A percentile compares a stretch with the other conserved stretches of the same genome.
Conservation (phyloP, 2,113 vertebrate genomes). For the Raja brachyura region DNA sequence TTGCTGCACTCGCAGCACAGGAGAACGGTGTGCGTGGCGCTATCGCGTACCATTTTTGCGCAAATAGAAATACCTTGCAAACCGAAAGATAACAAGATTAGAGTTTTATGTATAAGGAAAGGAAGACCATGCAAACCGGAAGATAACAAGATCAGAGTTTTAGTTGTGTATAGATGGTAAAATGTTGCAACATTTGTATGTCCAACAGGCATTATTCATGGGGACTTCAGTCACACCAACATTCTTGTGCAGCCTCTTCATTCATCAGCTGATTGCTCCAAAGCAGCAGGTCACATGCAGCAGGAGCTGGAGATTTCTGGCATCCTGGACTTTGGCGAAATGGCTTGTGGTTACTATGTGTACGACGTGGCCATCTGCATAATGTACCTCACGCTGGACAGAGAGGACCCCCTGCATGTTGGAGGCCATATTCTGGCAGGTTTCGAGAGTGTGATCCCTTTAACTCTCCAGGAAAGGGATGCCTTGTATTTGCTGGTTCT, state of each 20-base stretch:
- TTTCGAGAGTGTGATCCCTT: slow-evolving; percentile 73
- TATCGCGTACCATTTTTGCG: too few relatives aligned
- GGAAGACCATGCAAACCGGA: too few relatives aligned
- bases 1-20: too few relatives aligned
- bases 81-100: too few relatives aligned
- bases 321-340: slow-evolving; percentile 81
- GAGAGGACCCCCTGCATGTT: slow-evolving; percentile 57
- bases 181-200: slow-evolving; percentile 28
- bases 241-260: slow-evolving; percentile 58
- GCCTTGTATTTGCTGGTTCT: slow-evolving; percentile 73
- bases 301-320: slow-evolving; percentile 65
- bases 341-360: slow-evolving; percentile 75
- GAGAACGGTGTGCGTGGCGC: too few relatives aligned
- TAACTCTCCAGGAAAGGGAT: slow-evolving; percentile 60
- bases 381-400: slow-evolving; percentile 87
- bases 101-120: too few relatives aligned
- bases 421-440: slow-evolving; percentile 76
- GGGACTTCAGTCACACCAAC: slow-evolving; percentile 87
- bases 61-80: too few relatives aligned
- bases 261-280: slow-evolving; percentile 41
- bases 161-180: not conserved
- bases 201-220: slow-evolving; percentile 77
- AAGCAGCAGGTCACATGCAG: not conserved
- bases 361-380: slow-evolving; percentile 75
- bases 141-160: too few relatives aligned